Conservation (phyloP, 1,140 invertebrate genomes). For the Sminthurides bifidus region DNA sequence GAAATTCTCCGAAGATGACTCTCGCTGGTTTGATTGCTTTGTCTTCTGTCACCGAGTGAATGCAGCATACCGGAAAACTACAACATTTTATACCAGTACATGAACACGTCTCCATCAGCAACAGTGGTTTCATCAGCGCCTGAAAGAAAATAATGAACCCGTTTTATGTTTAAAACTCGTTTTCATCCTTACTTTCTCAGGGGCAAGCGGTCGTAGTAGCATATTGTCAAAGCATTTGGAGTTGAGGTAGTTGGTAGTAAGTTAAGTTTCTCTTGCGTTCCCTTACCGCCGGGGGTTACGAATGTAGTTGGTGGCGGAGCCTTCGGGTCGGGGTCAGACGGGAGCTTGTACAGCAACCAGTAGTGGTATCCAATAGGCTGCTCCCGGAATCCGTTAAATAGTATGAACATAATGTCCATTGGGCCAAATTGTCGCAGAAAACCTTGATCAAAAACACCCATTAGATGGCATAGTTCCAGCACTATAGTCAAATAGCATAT, state of each 20-base stretch:
- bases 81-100: constrained; percentile 84
- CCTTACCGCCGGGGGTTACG: constrained; percentile 65
- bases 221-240: background rate
- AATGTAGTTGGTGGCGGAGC: constrained; percentile 68
- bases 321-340: constrained; percentile 57
- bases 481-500: background rate
- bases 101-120: constrained; percentile 67
- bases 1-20: too few relatives aligned
- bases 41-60: too few relatives aligned
- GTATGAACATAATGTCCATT: constrained; percentile 83
- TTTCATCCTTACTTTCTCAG: background rate
- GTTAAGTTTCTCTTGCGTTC: background rate
- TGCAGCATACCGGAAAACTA: too few relatives aligned
- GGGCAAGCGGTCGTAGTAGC: background rate
- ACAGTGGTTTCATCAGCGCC: constrained; percentile 71
- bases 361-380: constrained; percentile 77
- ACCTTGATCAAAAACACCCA: constrained; percentile 41
- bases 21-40: too few relatives aligned
- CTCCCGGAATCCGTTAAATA: constrained; percentile 67
- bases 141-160: constrained; percentile 38
- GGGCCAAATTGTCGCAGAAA: constrained; percentile 71
- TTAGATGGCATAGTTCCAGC: background rate
- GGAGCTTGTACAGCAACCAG: constrained; percentile 69
- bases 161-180: background rate
- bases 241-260: background rate